These are phyloP conservation scores for Eurystomus glaucurus DNA, from an alignment of 2,797 vertebrate species.

Conservation along the genomic window DNA sequence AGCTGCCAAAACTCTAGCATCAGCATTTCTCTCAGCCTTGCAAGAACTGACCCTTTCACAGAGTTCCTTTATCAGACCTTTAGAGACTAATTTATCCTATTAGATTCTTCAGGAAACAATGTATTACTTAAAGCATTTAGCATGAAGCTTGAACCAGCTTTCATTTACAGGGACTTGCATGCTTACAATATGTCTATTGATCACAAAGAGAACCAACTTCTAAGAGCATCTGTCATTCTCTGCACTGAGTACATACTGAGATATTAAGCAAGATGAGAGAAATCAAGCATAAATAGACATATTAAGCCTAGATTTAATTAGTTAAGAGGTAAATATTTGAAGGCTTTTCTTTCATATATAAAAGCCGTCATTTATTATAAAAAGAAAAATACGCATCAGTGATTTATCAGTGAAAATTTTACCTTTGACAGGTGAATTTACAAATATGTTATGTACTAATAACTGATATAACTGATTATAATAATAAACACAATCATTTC, in stretches of 20 bases:
- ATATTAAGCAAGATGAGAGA: not conserved
- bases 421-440: not conserved
- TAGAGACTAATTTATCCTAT: not conserved
- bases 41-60: not conserved
- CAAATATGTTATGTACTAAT: not conserved
- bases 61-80: not conserved
- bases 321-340: not conserved
- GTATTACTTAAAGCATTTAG: not conserved
- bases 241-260: not conserved
- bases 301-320: not conserved
- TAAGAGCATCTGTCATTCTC: not conserved
- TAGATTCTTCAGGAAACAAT: not conserved
- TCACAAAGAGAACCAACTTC: not conserved
- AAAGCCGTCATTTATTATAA: not conserved
- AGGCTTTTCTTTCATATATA: not conserved
- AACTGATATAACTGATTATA: not conserved
- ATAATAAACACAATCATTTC: not conserved
- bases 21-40: not conserved
- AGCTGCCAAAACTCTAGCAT: not conserved
- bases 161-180: not conserved
- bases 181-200: not conserved
- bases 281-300: not conserved
- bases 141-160: not conserved
- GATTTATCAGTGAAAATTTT: not conserved
- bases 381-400: not conserved